Percentiles rank a stretch among this genome's conserved stretches.
Evolutionary conservation across 2,888 invertebrate species (phyloP).

Genomic region (Xestia ashworthii): DNA sequence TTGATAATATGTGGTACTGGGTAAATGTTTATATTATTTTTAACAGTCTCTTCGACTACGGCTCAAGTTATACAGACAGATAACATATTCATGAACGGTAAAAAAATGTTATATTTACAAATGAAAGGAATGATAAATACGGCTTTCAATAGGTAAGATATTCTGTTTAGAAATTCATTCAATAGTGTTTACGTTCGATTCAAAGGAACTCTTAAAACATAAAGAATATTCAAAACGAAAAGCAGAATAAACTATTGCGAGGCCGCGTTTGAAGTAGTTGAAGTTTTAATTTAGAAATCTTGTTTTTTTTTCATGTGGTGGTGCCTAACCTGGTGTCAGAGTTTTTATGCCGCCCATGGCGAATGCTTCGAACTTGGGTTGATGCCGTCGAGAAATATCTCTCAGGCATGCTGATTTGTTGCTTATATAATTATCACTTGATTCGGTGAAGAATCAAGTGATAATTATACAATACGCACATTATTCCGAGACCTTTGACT

Average conservation of each 20-base stretch:
- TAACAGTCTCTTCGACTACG: slow-evolving; percentile 9
- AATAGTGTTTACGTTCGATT: slow-evolving; percentile 40
- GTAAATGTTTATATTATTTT: slow-evolving; percentile 29
- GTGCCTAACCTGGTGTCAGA: too few relatives aligned
- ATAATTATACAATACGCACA: background rate
- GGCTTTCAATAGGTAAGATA: slow-evolving; percentile 34
- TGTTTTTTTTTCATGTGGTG: too few relatives aligned
- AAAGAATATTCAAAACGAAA: slow-evolving; percentile 1
- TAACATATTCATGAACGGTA: slow-evolving; percentile 3
- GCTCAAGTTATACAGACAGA: background rate
- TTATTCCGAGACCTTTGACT: too few relatives aligned
- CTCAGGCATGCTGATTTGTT: background rate
- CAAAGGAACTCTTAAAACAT: slow-evolving; percentile 28
- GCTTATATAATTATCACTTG: too few relatives aligned
- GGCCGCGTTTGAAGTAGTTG: slow-evolving; percentile 16
- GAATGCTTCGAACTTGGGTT: too few relatives aligned
- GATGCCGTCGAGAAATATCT: background rate
- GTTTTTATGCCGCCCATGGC: too few relatives aligned
- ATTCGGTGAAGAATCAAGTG: too few relatives aligned
- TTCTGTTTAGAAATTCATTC: slow-evolving; percentile 41
- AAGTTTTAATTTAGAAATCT: background rate
- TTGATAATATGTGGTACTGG: background rate
- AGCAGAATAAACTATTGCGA: slow-evolving; percentile 20
- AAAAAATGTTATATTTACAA: slow-evolving; percentile 3
- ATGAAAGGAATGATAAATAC: slow-evolving; percentile 24